A percentile compares a stretch with the other conserved stretches of the same genome.
Conservation (phyloP, 2,888 invertebrate genomes). For the Melieria omissa region DNA sequence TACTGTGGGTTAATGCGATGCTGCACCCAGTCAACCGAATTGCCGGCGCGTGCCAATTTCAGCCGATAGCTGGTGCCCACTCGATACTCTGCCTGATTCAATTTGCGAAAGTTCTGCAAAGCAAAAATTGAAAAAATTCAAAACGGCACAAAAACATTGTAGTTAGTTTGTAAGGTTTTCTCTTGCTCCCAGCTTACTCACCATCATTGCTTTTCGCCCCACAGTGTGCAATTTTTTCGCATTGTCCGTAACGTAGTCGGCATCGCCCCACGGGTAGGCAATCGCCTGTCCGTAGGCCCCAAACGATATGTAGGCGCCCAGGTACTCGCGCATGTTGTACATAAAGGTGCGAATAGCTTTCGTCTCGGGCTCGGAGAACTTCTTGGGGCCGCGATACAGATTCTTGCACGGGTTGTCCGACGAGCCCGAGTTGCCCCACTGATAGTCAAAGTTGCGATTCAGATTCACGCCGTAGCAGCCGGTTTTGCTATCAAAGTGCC, state of each 20-base stretch:
- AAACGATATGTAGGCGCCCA: constrained; percentile 59
- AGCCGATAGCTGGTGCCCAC: constrained; percentile 59
- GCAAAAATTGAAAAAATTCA: constrained; percentile 19
- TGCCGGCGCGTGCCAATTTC: constrained; percentile 60
- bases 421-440: constrained; percentile 86
- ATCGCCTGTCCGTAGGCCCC: constrained; percentile 69
- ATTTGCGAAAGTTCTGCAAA: constrained; percentile 53
- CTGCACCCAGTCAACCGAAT: constrained; percentile 63
- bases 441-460: constrained; percentile 87
- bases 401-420: constrained; percentile 82
- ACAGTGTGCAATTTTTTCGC: constrained; percentile 52
- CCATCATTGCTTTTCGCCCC: constrained; percentile 53
- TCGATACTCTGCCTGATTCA: constrained; percentile 60
- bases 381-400: constrained; percentile 79
- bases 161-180: background rate
- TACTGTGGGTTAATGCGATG: constrained; percentile 55
- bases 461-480: constrained; percentile 81
- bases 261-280: constrained; percentile 65
- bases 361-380: constrained; percentile 90
- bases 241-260: constrained; percentile 60
- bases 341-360: constrained; percentile 71
- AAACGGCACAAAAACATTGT: background rate
- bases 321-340: constrained; percentile 55
- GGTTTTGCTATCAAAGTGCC: constrained; percentile 69
- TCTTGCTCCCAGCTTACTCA: constrained; percentile 26